Conservation (phyloP, 1,140 invertebrate genomes). For the Lepeophtheirus salmonis region DNA sequence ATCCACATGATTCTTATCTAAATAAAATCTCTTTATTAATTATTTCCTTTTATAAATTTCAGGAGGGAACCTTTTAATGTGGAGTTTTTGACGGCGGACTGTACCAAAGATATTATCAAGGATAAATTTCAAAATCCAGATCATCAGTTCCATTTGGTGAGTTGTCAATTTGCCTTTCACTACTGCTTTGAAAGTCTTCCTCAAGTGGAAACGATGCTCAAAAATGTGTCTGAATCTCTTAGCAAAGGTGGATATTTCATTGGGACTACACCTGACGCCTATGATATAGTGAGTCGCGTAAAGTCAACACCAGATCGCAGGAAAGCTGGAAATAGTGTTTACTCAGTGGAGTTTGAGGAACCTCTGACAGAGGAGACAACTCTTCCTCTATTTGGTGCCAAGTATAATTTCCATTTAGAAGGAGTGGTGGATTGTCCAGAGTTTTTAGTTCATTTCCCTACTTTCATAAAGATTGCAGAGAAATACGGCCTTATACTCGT, state of each 20-base stretch:
- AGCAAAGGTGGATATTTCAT: conserved; percentile 81
- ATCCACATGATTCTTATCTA: too few species aligned
- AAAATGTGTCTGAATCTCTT: conserved; percentile 74
- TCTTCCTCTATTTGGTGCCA: conserved; percentile 76
- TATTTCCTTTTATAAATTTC: not conserved
- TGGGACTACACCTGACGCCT: conserved; percentile 81
- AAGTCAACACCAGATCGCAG: conserved; percentile 23
- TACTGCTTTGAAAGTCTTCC: conserved; percentile 80
- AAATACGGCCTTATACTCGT: conserved; percentile 61
- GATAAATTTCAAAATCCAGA: conserved; percentile 40
- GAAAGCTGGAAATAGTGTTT: conserved; percentile 70
- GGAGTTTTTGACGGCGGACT: conserved; percentile 16
- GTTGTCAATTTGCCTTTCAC: conserved; percentile 92
- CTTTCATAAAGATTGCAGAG: conserved; percentile 50
- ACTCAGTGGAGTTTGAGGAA: conserved; percentile 54
- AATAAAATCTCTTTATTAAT: too few species aligned
- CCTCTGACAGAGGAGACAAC: conserved; percentile 37
- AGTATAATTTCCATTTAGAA: conserved; percentile 87
- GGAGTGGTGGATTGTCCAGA: conserved; percentile 95
- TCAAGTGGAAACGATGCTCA: conserved; percentile 81
- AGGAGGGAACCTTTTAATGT: not conserved
- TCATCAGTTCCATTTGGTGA: conserved; percentile 66
- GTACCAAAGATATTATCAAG: not conserved
- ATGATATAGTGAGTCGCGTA: conserved; percentile 57
- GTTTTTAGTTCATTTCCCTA: conserved; percentile 83